These are phyloP conservation scores for Elachura formosa DNA, from an alignment of 2,113 vertebrate genomes.

Conservation along the genomic window DNA sequence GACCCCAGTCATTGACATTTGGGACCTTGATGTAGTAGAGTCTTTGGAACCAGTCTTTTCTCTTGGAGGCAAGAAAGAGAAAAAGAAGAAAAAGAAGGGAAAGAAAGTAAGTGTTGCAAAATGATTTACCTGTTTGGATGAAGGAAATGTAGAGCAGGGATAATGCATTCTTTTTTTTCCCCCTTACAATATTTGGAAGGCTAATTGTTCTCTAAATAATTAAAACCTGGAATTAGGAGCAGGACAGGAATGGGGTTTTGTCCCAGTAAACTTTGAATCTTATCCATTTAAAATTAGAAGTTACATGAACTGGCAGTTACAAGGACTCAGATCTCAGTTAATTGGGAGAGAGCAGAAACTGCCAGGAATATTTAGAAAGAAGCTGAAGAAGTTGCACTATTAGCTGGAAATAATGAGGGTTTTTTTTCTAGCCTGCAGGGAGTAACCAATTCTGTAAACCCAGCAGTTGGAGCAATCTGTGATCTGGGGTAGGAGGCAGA, in stretches of 20 bases:
- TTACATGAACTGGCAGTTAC: neutral
- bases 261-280: neutral
- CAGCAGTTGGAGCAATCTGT: neutral
- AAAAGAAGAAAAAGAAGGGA: conserved; percentile 89
- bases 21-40: conserved; percentile 96
- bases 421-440: neutral
- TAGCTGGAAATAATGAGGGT: neutral
- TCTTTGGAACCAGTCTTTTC: conserved; percentile 92
- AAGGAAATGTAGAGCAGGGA: neutral
- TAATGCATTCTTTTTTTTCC: neutral
- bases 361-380: neutral
- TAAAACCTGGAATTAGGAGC: neutral
- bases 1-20: conserved; percentile 92
- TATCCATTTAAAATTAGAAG: neutral
- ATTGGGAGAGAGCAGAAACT: neutral
- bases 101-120: conserved; percentile 78
- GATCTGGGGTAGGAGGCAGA: neutral
- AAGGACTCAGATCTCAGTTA: neutral
- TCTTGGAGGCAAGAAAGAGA: conserved; percentile 82
- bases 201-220: neutral
- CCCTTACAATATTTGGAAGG: neutral
- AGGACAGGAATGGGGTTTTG: neutral
- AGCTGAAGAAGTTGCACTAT: neutral
- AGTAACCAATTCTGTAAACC: neutral
- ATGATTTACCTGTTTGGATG: neutral